Conservation (phyloP, 2,797 vertebrate genomes). For the Halcyon badia region DNA sequence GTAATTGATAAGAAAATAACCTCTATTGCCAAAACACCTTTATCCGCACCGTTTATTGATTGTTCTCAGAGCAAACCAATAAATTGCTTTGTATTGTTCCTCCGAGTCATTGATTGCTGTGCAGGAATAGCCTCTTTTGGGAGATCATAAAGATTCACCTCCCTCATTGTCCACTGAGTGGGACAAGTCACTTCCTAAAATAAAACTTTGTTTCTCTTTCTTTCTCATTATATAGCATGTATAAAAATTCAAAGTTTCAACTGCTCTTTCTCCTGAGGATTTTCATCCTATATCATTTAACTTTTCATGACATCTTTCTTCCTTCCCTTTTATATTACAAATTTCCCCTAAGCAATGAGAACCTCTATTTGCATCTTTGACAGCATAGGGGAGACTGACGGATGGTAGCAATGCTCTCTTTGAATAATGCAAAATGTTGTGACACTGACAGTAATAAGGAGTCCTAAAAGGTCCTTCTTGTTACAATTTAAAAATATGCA, state of each 20-base stretch:
- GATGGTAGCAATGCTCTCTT: slow-evolving; percentile 75
- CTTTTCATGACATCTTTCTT: slow-evolving; percentile 65
- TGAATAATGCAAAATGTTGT: slow-evolving; percentile 83
- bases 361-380: slow-evolving; percentile 80
- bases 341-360: slow-evolving; percentile 66
- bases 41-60: too few species aligned
- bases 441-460: slow-evolving; percentile 77
- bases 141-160: too few species aligned
- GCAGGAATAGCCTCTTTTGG: too few species aligned
- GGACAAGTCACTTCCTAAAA: neutral
- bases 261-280: slow-evolving; percentile 46
- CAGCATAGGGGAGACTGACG: slow-evolving; percentile 78
- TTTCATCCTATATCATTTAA: slow-evolving; percentile 60
- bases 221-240: neutral
- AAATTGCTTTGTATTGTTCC: too few species aligned
- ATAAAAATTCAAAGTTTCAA: slow-evolving; percentile 18
- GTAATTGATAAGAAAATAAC: too few species aligned
- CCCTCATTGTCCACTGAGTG: too few species aligned
- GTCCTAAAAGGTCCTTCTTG: slow-evolving; percentile 76
- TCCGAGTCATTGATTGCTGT: too few species aligned
- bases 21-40: too few species aligned
- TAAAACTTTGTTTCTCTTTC: neutral
- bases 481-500: slow-evolving; percentile 77
- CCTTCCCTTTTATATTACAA: slow-evolving; percentile 54
- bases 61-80: too few species aligned